A percentile compares a stretch with the other conserved stretches of the same genome.
Evolutionary conservation across 1,140 invertebrate genomes (phyloP).

Genomic region (Muscidifurax raptorellus): DNA sequence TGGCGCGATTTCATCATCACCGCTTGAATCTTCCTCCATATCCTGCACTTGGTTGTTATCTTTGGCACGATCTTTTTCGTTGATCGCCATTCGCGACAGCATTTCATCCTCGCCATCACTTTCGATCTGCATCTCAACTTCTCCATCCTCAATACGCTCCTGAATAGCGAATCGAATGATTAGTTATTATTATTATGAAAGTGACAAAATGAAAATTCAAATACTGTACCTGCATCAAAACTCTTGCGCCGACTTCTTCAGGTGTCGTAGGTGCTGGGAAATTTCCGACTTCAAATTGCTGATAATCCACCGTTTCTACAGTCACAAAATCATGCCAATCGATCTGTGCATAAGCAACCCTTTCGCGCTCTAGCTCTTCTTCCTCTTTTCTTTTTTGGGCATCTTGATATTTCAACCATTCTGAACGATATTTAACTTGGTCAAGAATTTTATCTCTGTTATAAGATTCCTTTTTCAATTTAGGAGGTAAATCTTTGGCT

Average conservation of each 20-base stretch:
- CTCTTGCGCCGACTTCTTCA: constrained; percentile 95
- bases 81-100: constrained; percentile 78
- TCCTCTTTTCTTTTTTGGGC: constrained; percentile 94
- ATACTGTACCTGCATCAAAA: constrained; percentile 95
- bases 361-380: constrained; percentile 95
- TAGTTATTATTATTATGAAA: constrained; percentile 93
- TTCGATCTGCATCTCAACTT: constrained; percentile 86
- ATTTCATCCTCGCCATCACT: constrained; percentile 84
- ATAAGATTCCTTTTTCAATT: constrained; percentile 86
- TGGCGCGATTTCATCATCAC: constrained; percentile 77
- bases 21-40: constrained; percentile 92
- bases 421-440: constrained; percentile 94
- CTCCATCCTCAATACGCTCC: constrained; percentile 80
- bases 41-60: constrained; percentile 87
- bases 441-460: constrained; percentile 88
- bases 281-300: constrained; percentile 95
- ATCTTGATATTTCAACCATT: constrained; percentile 97
- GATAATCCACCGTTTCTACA: constrained; percentile 99
- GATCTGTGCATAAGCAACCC: constrained; percentile 97
- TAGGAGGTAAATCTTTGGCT: constrained; percentile 91
- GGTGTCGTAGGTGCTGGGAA: constrained; percentile 98
- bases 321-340: constrained; percentile 99
- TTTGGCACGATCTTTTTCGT: constrained; percentile 78
- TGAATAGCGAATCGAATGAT: constrained; percentile 72
- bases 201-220: constrained; percentile 77